A percentile compares a stretch with the other conserved stretches of the same genome.
These are phyloP conservation scores for Myocastor coypus DNA, from an alignment of 2,113 vertebrate genomes.

Conservation along the genomic window DNA sequence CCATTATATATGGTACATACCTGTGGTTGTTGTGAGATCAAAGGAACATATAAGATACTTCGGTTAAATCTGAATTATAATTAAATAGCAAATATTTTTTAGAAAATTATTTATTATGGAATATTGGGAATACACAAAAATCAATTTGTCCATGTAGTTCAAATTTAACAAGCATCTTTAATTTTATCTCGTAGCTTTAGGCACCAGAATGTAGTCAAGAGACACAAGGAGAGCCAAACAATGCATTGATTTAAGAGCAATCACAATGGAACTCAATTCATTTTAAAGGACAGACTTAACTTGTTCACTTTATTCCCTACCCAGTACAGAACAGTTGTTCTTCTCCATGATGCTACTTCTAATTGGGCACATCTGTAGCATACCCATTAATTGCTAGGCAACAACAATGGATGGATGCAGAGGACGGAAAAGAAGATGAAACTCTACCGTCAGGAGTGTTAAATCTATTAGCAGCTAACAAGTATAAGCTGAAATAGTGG, in stretches of 20 bases:
- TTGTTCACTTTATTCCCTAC: not conserved
- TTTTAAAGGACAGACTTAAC: constrained; percentile 1
- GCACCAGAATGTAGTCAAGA: not conserved
- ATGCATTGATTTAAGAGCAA: not conserved
- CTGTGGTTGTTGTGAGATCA: not conserved
- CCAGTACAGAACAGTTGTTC: not conserved
- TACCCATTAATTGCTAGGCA: not conserved
- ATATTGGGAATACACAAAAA: not conserved
- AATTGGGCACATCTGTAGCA: not conserved
- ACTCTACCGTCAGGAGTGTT: not conserved
- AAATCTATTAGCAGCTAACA: not conserved
- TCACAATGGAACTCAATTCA: not conserved
- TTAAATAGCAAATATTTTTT: not conserved
- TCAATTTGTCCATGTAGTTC: not conserved
- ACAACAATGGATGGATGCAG: not conserved
- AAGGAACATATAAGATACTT: not conserved
- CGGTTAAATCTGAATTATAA: constrained; percentile 40
- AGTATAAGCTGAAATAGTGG: not conserved
- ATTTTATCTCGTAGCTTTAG: not conserved
- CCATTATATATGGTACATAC: not conserved
- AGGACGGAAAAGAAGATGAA: not conserved
- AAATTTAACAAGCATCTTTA: not conserved
- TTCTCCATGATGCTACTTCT: not conserved
- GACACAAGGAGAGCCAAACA: not conserved
- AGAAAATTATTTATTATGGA: not conserved